phyloP scores from a whole-genome alignment of 2,888 invertebrate species.

The Macrophya annulata region DNA sequence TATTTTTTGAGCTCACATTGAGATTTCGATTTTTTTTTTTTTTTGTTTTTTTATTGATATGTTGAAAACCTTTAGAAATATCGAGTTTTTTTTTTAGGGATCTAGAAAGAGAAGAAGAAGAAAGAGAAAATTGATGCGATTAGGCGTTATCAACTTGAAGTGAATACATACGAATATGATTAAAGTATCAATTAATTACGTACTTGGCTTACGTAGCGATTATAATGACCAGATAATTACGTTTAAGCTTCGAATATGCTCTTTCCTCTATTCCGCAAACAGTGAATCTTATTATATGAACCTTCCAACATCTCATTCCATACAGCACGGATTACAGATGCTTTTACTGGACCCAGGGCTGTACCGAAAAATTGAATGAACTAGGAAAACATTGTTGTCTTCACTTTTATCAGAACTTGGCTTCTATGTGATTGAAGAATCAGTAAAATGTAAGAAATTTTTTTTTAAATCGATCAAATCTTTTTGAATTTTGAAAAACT shows the following conservation, averaged over 20 bases:
- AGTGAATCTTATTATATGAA: constrained; percentile 1
- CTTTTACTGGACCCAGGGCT: background rate
- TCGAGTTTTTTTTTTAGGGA: background rate
- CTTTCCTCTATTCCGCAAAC: background rate
- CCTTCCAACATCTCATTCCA: background rate
- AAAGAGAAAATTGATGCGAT: background rate
- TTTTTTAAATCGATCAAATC: background rate
- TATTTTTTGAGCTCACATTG: background rate
- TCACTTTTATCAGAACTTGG: background rate
- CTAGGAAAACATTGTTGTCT: background rate
- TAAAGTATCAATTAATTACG: background rate
- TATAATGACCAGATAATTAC: background rate
- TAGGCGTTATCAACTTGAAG: background rate
- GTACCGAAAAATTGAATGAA: background rate
- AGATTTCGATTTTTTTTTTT: constrained; percentile 23
- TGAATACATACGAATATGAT: background rate
- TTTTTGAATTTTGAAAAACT: background rate
- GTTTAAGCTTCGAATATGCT: constrained; percentile 19
- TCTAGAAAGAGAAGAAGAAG: background rate
- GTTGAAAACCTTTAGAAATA: background rate
- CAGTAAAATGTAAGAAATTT: background rate
- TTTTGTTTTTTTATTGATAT: constrained; percentile 28
- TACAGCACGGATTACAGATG: background rate
- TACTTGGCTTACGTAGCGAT: background rate
- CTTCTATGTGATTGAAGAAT: background rate